phyloP scores from a whole-genome alignment of 2,888 invertebrate species.

The Hydriomena furcata region DNA sequence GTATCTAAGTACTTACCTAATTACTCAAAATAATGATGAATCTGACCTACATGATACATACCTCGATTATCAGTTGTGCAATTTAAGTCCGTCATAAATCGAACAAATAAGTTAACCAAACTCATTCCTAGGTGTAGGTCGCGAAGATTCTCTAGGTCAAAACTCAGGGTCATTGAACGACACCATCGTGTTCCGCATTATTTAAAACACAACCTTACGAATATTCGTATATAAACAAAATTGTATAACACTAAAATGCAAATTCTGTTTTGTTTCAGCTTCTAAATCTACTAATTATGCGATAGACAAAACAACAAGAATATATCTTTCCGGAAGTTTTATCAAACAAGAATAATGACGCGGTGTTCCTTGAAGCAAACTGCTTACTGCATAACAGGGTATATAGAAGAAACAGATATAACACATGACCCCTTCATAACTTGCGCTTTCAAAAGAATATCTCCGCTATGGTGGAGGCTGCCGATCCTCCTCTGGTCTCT shows the following conservation, averaged over 20 bases:
- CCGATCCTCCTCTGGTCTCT: conserved; percentile 69
- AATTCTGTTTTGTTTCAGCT: conserved; percentile 22
- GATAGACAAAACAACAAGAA: conserved; percentile 23
- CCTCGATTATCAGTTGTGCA: no score
- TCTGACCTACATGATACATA: no score
- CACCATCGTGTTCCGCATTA: conserved; percentile 14
- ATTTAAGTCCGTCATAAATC: no score
- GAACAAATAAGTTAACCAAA: background rate
- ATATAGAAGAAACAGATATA: conserved; percentile 54
- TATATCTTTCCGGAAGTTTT: conserved; percentile 12
- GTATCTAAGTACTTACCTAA: no score
- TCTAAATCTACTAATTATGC: conserved; percentile 31
- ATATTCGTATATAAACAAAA: no score
- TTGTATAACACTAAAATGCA: background rate
- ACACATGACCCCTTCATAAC: conserved; percentile 56
- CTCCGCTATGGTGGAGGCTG: conserved; percentile 69
- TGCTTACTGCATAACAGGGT: conserved; percentile 57
- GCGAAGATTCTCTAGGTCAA: conserved; percentile 35
- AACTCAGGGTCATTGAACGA: conserved; percentile 26
- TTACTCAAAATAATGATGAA: no score
- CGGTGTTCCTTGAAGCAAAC: conserved; percentile 54
- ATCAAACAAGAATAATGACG: conserved; percentile 46
- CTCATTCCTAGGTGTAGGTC: conserved; percentile 11
- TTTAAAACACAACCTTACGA: no score
- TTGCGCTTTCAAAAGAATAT: conserved; percentile 55